These are phyloP conservation scores for Brenthis hecate DNA, from an alignment of 2,888 invertebrate genomes.

Conservation along the genomic window DNA sequence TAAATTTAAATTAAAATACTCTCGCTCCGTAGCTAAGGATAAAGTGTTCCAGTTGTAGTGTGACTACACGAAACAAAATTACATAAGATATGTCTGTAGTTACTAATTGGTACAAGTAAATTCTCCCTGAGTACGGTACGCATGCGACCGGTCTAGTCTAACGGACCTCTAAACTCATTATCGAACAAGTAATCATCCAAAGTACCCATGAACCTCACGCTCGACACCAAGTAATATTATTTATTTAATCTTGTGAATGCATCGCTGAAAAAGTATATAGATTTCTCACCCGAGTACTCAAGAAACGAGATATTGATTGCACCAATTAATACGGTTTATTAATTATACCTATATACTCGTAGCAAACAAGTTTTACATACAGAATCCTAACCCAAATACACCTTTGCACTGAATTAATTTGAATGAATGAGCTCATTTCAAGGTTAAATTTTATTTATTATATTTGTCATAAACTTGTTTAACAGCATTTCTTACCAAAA, in stretches of 20 bases:
- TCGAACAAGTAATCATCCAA: slow-evolving; percentile 65
- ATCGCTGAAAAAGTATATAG: slow-evolving; percentile 38
- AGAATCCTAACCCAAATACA: not conserved
- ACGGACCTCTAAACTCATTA: slow-evolving; percentile 71
- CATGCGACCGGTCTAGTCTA: slow-evolving; percentile 60
- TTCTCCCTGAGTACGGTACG: slow-evolving; percentile 52
- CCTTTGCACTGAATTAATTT: no score
- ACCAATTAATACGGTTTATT: not conserved
- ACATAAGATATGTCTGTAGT: slow-evolving; percentile 60
- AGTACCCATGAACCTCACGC: slow-evolving; percentile 48
- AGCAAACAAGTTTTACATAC: not conserved
- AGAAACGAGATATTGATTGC: not conserved
- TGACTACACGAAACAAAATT: slow-evolving; percentile 57
- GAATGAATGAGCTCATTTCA: no score
- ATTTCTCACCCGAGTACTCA: slow-evolving; percentile 5
- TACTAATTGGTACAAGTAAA: slow-evolving; percentile 67
- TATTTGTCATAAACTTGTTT: no score
- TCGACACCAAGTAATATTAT: slow-evolving; percentile 44
- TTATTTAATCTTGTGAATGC: slow-evolving; percentile 51
- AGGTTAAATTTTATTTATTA: no score
- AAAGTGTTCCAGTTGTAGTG: slow-evolving; percentile 29
- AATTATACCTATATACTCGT: not conserved
- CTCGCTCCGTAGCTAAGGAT: slow-evolving; percentile 27
- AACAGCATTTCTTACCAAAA: no score
- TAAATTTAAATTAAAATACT: slow-evolving; percentile 23